Evolutionary conservation across 2,888 invertebrate genomes (phyloP), one percentile per base, ranked within the genome.

Genomic region (Vanessa cardui): DNA sequence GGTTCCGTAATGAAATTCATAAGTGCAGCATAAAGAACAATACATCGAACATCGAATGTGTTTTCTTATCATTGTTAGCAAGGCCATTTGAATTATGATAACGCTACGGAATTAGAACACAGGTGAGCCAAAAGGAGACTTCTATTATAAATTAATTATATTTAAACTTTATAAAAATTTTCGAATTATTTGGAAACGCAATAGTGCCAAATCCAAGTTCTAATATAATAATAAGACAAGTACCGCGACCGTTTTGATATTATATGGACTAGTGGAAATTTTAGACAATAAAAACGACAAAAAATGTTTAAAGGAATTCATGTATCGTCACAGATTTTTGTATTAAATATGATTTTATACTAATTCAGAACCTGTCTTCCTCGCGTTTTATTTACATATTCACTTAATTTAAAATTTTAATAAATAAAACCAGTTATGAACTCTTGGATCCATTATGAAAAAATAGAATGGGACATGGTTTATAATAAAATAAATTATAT

Each of bases 71-170:
- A 83, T 72, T 66, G 68, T 75, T 74, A 76, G 80, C 90, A 90
- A 91, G 90, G 91, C 85, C 88, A 84, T 83, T 73, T 81, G 83
- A 84, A 81, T 81, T 84, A 80, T 83, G 90, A 90, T 91, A 91
- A 82, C 81, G 75, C 67, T 71, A 77, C 79, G 77, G 86, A 81
- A 85, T 88, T 89, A 89, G 88, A 81, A 86, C 84, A 90, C 83
- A 85, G 87, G 85, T 85, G 88, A 78, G 79, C 52, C 50, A 54
- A 58, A 73, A 65, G 58, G 21, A 9, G n/a, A 16, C 39, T 39
- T 39, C 0, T 39, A 39, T 39, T 39, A 39, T 39, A 39, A 39
- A 39, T 39, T 12, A 39, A 39, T 12, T 39, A 39, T 12, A n/a
- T n/a, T n/a, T n/a, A n/a, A n/a, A n/a, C n/a, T n/a, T n/a, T n/a